Conservation (phyloP, 2,113 vertebrate species). For the Drymodes brunneopygia region DNA sequence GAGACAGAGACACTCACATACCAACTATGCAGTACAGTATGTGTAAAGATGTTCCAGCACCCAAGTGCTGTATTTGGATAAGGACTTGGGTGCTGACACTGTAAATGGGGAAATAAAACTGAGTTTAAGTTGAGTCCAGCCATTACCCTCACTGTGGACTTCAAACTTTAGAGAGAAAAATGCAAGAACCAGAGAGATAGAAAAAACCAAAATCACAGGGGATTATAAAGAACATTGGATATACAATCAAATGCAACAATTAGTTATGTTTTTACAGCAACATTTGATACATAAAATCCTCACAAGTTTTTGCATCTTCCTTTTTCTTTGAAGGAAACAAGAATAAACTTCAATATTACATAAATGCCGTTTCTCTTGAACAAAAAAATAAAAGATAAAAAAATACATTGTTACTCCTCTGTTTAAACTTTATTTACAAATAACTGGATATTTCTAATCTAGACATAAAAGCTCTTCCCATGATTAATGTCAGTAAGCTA, state of each 20-base stretch:
- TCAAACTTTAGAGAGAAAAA: neutral
- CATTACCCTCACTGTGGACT: neutral
- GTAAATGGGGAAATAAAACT: neutral
- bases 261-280: slow-evolving; percentile 49
- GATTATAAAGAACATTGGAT: slow-evolving; percentile 10
- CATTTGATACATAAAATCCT: slow-evolving; percentile 51
- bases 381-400: slow-evolving; percentile 78
- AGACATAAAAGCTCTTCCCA: slow-evolving; percentile 70
- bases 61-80: neutral
- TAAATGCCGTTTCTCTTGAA: slow-evolving; percentile 63
- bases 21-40: neutral
- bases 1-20: neutral
- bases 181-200: neutral
- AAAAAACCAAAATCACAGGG: neutral
- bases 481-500: slow-evolving; percentile 65
- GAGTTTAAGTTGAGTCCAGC: neutral
- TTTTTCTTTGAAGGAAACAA: slow-evolving; percentile 53
- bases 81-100: neutral
- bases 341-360: slow-evolving; percentile 58
- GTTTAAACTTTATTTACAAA: slow-evolving; percentile 82
- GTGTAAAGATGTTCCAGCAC: neutral
- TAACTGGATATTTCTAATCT: slow-evolving; percentile 68
- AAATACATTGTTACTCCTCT: slow-evolving; percentile 81
- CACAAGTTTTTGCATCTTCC: slow-evolving; percentile 47
- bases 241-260: slow-evolving; percentile 34